Evolutionary conservation across 1,140 invertebrate genomes (phyloP).

Genomic region (Micrasema longulum): DNA sequence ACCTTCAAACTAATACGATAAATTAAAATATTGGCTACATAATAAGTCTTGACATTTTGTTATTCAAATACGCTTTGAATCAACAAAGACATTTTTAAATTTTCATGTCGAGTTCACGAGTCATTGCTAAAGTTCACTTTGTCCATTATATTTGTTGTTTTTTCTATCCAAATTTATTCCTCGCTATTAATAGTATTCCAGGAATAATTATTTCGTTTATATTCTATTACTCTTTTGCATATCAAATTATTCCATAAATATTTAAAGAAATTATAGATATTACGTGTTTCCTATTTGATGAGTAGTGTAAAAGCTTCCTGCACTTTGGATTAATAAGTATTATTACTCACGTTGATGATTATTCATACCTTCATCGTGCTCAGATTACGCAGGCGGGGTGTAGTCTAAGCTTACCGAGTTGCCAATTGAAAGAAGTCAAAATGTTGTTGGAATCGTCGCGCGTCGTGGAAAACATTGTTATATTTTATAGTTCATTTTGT

Average conservation of each 20-base stretch:
- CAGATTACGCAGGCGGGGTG: too few relatives aligned
- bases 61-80: conserved; percentile 1
- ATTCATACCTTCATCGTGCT: too few relatives aligned
- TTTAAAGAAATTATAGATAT: neutral
- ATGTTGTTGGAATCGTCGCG: too few relatives aligned
- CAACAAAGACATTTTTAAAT: neutral
- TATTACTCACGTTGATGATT: too few relatives aligned
- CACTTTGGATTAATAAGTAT: neutral
- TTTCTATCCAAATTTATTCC: conserved; percentile 18
- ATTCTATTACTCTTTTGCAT: neutral
- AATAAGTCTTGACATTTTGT: neutral
- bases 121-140: neutral
- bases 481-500: too few relatives aligned
- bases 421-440: too few relatives aligned
- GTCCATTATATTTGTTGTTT: neutral
- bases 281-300: neutral
- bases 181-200: conserved; percentile 11
- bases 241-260: neutral
- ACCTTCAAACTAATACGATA: neutral
- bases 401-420: too few relatives aligned
- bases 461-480: too few relatives aligned
- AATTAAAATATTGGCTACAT: neutral
- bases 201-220: neutral
- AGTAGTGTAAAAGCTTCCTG: neutral
- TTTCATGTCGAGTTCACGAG: conserved; percentile 2